Conservation (phyloP, 1,140 invertebrate species). For the Drosophila cardini region DNA sequence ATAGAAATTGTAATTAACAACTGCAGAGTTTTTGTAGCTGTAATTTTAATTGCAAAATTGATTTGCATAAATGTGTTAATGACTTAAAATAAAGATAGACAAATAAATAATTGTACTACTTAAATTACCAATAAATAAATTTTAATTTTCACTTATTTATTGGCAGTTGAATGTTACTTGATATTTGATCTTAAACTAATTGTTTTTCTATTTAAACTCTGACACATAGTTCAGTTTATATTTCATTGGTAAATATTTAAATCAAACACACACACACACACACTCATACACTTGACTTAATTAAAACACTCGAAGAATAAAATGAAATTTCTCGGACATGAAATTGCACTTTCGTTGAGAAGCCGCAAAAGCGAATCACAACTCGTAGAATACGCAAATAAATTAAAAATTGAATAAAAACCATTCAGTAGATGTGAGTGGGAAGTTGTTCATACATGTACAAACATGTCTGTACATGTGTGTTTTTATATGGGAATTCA, state of each 20-base stretch:
- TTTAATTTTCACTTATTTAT: not conserved
- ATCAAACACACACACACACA: constrained; percentile 6
- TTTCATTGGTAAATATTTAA: constrained; percentile 22
- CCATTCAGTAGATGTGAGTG: constrained; percentile 1
- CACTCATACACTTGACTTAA: constrained; percentile 35
- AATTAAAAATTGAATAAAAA: constrained; percentile 46
- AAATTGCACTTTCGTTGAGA: constrained; percentile 44
- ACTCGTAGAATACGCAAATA: constrained; percentile 35
- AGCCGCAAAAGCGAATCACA: constrained; percentile 45
- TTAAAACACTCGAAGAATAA: constrained; percentile 50
- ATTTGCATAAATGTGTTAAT: constrained; percentile 25
- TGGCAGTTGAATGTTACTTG: not conserved
- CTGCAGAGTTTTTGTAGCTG: not conserved
- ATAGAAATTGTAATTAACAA: constrained; percentile 13
- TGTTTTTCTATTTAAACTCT: too few relatives aligned
- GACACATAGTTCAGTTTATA: not conserved
- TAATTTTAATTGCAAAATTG: constrained; percentile 31
- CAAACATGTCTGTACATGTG: not conserved
- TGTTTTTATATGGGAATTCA: too few relatives aligned
- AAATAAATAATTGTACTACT: not conserved
- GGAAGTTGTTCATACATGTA: not conserved
- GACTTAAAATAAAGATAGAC: not conserved
- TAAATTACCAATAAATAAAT: too few relatives aligned
- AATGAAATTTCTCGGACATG: constrained; percentile 40
- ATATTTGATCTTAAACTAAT: not conserved